These are phyloP conservation scores for Diacarnus erythraeanus DNA, from an alignment of 37 sponge, comb jelly and placozoan genomes.

Conservation along the genomic window DNA sequence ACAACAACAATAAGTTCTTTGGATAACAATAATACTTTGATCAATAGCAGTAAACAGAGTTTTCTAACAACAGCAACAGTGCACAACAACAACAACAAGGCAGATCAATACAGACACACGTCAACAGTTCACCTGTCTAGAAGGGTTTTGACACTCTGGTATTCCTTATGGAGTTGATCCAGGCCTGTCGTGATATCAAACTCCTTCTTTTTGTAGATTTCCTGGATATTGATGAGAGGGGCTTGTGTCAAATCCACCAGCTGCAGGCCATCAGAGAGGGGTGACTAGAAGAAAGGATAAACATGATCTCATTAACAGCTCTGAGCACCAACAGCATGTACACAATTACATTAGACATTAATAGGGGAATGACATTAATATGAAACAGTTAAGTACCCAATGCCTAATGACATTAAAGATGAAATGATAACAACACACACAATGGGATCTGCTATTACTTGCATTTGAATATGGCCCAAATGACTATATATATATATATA, in stretches of 20 bases:
- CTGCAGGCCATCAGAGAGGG: constrained; percentile 34
- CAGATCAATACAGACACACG: not conserved
- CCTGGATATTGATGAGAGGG: constrained; percentile 45
- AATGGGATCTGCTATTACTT: no score
- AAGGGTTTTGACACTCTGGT: constrained; percentile 44
- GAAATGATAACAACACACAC: no score
- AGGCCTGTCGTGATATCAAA: constrained; percentile 12
- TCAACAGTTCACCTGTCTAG: constrained; percentile 56
- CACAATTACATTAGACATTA: no score
- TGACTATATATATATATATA: no score
- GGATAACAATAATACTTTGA: not conserved
- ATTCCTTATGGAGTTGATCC: constrained; percentile 62
- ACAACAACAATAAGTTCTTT: not conserved
- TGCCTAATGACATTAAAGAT: no score
- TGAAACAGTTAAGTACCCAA: no score
- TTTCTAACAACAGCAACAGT: not conserved
- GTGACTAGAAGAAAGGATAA: constrained; percentile 8
- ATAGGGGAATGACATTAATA: no score
- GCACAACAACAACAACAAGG: not conserved
- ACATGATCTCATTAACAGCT: no score
- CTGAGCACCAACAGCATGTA: no score
- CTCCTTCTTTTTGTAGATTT: constrained; percentile 55
- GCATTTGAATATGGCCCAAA: no score
- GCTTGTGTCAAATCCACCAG: constrained; percentile 69
- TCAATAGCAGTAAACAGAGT: not conserved